phyloP scores from a whole-genome alignment of 2,797 vertebrate genomes.

The Xerus rutilus region DNA sequence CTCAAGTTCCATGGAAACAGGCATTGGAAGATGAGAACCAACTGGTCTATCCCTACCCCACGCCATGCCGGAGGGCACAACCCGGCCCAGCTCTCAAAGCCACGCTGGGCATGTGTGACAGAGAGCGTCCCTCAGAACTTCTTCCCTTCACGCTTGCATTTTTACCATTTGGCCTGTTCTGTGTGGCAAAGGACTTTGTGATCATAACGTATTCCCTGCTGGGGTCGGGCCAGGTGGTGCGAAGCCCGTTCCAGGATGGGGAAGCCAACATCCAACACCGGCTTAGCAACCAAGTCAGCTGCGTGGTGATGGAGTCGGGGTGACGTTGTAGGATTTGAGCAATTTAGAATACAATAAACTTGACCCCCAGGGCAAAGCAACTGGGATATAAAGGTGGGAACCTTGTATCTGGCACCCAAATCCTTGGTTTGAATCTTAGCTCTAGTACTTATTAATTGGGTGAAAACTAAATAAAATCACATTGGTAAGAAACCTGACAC shows the following conservation, averaged over 20 bases:
- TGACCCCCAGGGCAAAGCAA: background rate
- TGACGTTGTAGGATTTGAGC: background rate
- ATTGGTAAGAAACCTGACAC: background rate
- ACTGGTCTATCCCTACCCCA: background rate
- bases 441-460: background rate
- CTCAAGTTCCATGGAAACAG: background rate
- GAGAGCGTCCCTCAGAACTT: background rate
- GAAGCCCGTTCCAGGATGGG: background rate
- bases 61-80: fast-evolving
- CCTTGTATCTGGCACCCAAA: background rate
- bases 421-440: background rate
- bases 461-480: background rate
- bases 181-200: background rate
- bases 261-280: background rate
- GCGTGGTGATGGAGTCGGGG: background rate
- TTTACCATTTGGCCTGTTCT: background rate
- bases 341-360: background rate
- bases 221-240: background rate
- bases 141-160: background rate
- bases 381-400: background rate
- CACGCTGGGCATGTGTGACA: background rate
- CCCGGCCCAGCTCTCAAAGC: fast-evolving
- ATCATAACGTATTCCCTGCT: background rate
- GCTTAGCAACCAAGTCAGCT: background rate
- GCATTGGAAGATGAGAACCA: background rate